These are phyloP conservation scores for Fringilla coelebs DNA, from an alignment of 2,797 vertebrate genomes.

Conservation along the genomic window DNA sequence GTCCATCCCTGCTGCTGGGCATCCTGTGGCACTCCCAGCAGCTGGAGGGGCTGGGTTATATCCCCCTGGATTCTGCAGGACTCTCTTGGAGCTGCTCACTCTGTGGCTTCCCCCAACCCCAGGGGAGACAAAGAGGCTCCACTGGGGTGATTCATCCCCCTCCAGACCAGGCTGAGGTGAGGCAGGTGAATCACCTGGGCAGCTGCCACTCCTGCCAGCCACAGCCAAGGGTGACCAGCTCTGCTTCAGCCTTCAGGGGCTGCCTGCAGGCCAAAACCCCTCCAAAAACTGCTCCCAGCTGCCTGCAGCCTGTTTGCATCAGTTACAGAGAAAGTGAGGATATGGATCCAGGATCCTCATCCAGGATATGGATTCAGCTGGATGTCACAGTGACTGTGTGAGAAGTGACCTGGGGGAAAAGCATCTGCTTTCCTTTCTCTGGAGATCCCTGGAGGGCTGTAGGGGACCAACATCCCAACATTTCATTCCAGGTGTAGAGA, in stretches of 20 bases:
- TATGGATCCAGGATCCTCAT: not conserved
- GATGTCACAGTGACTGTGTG: not conserved
- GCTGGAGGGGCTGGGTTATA: not conserved
- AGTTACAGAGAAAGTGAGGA: not conserved
- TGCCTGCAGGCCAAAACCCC: not conserved
- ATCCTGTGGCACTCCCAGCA: not conserved
- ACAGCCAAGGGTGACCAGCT: not conserved
- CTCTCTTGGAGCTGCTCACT: not conserved
- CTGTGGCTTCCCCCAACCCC: not conserved
- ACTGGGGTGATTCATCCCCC: not conserved
- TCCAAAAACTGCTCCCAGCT: not conserved
- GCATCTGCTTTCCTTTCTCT: not conserved
- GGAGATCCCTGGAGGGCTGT: not conserved
- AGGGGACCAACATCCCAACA: not conserved
- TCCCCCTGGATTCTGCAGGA: not conserved
- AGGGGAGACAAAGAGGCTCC: conserved; percentile 10
- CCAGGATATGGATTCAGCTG: not conserved
- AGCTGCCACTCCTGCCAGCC: not conserved
- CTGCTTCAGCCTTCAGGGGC: not conserved
- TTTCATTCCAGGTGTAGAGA: not conserved
- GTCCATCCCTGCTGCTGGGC: not conserved
- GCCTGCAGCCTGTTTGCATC: not conserved
- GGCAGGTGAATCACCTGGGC: not conserved
- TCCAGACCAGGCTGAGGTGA: not conserved
- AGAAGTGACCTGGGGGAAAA: not conserved